Evolutionary conservation across 2,888 invertebrate genomes (phyloP), one percentile per base, ranked within the genome.

Genomic region (Drosophila neonasuta): DNA sequence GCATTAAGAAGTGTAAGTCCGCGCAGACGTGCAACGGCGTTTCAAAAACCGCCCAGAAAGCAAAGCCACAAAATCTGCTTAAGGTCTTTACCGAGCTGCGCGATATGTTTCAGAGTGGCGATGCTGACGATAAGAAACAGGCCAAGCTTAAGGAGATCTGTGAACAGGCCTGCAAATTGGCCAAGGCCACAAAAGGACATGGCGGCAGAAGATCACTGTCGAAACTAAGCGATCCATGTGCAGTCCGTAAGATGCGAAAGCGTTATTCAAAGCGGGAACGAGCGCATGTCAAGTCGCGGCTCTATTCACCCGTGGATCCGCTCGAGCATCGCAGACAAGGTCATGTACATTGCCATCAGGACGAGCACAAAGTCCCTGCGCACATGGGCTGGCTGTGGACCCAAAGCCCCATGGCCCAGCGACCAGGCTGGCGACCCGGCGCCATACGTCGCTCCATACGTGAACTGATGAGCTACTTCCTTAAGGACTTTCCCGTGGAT

Each of bases 371-470:
- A 7, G 94, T 95, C 0, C 94, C 95, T 0, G 89, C 92, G 0
- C 89, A 92, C 45, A 94, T 94, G 94, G 95, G 95, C 0, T 95
- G 95, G 95, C 85, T 94, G 30, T 95, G 95, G 95, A 93, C 88
- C 8, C 67, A 82, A 1, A 68, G 87, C 51, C 82, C 85, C 0
- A 45, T 73, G 13, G 88, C 83, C 2, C 55, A 74, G 29, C 68
- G 74, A 0, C 82, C 80, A 0, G 90, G 90, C 1, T 91, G 91
- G 90, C 88, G 85, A 1, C 91, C 91, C 0, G 91, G 91, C 0
- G 86, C 89, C 15, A 90, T 91, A 49, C 79, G 88, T 0, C 89
- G 88, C 5, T 85, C 90, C 3, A 90, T 90, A 44, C 89, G 90
- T 44, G 81, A 86, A 13, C 76, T 91, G 7, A 90, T 91, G 90